These are phyloP conservation scores for Jordanella pulchra DNA, from an alignment of 2,797 vertebrate species.

Conservation along the genomic window DNA sequence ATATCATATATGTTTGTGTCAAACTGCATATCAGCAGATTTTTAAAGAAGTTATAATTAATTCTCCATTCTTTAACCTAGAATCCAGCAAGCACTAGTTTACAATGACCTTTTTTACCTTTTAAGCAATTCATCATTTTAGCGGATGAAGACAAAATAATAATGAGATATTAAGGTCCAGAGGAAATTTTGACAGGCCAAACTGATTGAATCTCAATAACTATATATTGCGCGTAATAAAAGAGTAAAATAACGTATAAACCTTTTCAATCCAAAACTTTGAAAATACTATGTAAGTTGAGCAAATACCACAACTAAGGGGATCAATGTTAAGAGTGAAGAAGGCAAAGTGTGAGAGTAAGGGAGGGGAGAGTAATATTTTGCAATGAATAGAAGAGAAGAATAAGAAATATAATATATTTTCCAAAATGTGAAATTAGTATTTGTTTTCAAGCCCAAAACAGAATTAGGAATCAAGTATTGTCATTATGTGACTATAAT, in stretches of 20 bases:
- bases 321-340: not conserved
- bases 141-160: not conserved
- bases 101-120: not conserved
- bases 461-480: not conserved
- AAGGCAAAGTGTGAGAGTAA: not conserved
- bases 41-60: not conserved
- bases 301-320: not conserved
- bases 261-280: not conserved
- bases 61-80: not conserved
- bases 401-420: not conserved
- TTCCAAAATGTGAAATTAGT: not conserved
- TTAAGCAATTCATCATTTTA: not conserved
- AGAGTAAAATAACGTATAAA: not conserved
- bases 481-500: too few species aligned
- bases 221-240: not conserved
- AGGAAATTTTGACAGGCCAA: not conserved
- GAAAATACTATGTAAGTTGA: constrained; percentile 4
- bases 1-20: not conserved
- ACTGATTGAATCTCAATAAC: not conserved
- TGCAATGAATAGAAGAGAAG: not conserved
- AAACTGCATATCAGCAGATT: not conserved
- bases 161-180: too few species aligned
- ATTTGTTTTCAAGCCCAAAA: not conserved
- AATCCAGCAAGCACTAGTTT: not conserved
- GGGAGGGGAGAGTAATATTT: not conserved